Base-by-base conservation (phyloP, 2,888 invertebrate species). In the Timandra comae region DNA sequence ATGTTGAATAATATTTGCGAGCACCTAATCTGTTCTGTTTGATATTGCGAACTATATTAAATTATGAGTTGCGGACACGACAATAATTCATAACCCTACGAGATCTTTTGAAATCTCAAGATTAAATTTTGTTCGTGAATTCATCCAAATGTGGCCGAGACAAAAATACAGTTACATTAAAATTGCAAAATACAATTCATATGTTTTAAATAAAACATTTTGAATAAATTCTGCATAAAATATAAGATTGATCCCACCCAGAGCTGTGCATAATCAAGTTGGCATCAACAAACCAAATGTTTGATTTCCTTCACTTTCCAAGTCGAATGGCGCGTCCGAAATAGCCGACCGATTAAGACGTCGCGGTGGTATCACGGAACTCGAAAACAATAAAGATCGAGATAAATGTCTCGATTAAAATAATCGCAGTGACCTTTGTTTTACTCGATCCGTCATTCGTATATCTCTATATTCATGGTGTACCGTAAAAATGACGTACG, bases 321-420 rank as follows among this genome's bases (percentile, higher is more conserved):
- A 33, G 43, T 38, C 56, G 53, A 58, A 59, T 65, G 63, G 60
- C 59, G 56, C 56, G 61, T 55, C 57, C 62, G 56, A 68, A 61
- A 70, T 60, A 58, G 63, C 54, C 51, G 57, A 50, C 50, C 69
- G 74, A 76, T 76, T 74, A 74, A 76, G 74, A 73, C 65, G 69
- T 76, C 67, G 59, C 59, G 54, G 49, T 43, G 48, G 46, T 56
- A 60, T 55, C 52, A 56, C 72, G 71, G 69, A 72, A 73, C 66
- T 69, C 52, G 56, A 67, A 71, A 74, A 78, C 73, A 75, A 73
- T 73, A 69, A 70, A 65, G 62, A 68, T 62, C 66, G 66, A 75
- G 74, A 78, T 78, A 66, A 71, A 74, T 69, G 71, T 74, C 68
- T 69, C 74, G 76, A 77, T 78, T 76, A 77, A 74, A 72, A 73